phyloP scores from a whole-genome alignment of 2,888 invertebrate species.

The Pycnomerus fuliginosus region DNA sequence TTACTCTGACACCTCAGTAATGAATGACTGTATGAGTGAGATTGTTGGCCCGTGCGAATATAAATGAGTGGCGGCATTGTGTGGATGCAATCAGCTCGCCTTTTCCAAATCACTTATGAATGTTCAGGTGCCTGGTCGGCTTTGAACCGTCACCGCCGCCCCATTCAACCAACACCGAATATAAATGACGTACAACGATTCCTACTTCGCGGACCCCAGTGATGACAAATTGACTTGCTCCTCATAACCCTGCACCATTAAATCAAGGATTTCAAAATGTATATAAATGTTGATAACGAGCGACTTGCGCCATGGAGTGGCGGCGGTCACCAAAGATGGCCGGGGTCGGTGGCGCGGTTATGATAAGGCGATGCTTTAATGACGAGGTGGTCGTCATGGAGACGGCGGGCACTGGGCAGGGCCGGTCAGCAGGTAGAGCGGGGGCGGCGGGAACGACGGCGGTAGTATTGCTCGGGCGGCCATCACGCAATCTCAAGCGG shows the following conservation, averaged over 20 bases:
- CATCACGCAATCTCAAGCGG: constrained; percentile 54
- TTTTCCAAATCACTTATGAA: constrained; percentile 43
- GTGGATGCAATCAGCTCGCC: constrained; percentile 27
- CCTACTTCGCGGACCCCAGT: constrained; percentile 34
- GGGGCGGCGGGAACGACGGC: constrained; percentile 43
- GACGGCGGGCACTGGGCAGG: constrained; percentile 56
- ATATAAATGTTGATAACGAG: constrained; percentile 31
- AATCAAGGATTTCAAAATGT: too few species aligned
- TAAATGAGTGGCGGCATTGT: constrained; percentile 33
- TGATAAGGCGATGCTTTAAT: constrained; percentile 60
- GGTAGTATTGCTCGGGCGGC: constrained; percentile 40
- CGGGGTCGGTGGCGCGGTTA: constrained; percentile 55
- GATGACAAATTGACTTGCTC: constrained; percentile 10
- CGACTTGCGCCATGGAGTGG: constrained; percentile 37
- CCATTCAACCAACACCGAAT: constrained; percentile 35
- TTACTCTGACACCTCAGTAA: constrained; percentile 8
- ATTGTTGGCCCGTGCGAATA: constrained; percentile 27
- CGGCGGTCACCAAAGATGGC: constrained; percentile 53
- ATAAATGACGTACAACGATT: constrained; percentile 45
- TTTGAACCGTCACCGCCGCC: constrained; percentile 30
- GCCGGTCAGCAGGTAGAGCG: constrained; percentile 51
- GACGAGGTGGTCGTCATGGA: constrained; percentile 57
- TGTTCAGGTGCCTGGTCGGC: constrained; percentile 43
- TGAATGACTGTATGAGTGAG: constrained; percentile 31
- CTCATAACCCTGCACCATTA: constrained; percentile 11